Evolutionary conservation across 2,113 vertebrate species (phyloP), one percentile per base, ranked within the genome.

Genomic region (Brachionichthys hirsutus): DNA sequence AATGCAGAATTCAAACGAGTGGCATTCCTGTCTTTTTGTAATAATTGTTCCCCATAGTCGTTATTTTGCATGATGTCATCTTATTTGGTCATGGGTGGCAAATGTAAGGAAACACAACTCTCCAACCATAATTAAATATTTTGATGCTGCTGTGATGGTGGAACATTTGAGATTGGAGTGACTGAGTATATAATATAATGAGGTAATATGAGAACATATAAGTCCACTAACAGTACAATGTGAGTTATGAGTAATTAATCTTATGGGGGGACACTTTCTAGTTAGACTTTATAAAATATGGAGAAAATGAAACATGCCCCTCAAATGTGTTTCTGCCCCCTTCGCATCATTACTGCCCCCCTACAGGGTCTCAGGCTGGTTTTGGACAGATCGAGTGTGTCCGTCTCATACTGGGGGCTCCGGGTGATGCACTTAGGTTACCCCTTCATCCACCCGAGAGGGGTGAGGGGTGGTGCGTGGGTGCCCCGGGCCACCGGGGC

Each of bases 161-260:
- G 20, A 54, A 43, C 9, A 41, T 61, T 64, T 58, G 35, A 58
- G 63, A 64, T 64, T 24, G 55, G 38, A 56, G 51, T 38, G 12
- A 50, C 44, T 54, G 66, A 73, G 59, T 55, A 66, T 67, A 8
- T 30, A 30, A 30, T 30, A 8, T 30, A 8, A 4, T 30, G 1
- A 30, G 8, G 8, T 30, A 30, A 30, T 30, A 30, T 30, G 24
- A 30, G 4, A 30, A 30, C 4, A 30, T 30, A 11, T 77, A 61
- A 70, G 74, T 41, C 48, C 24, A 1, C 52, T 71, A 64, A 60
- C 74, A 65, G 48, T 67, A 67, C 68, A 43, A 48, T 66, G 47
- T 58, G 61, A 62, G 82, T 85, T 74, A 60, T 41, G 41, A 56
- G 54, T 86, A 85, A 88, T 86, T 80, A 77, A 70, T 79, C 83